A percentile compares a stretch with the other conserved stretches of the same genome.
Conservation (phyloP, 2,797 vertebrate genomes). For the Onychomys leucogaster region DNA sequence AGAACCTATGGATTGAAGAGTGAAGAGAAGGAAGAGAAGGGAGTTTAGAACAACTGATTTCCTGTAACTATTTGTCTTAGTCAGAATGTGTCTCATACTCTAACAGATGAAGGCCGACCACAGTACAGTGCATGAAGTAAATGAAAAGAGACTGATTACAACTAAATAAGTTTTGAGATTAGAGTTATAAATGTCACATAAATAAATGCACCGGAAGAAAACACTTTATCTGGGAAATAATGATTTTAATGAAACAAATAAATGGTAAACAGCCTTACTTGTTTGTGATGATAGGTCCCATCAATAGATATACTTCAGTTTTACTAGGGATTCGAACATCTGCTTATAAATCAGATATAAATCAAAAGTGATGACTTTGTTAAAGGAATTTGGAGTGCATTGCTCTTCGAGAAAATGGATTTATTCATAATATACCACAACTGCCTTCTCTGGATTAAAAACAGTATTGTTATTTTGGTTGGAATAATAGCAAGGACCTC, state of each 20-base stretch:
- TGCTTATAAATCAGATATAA: slow-evolving; percentile 16
- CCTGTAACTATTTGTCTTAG: neutral
- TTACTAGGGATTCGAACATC: slow-evolving; percentile 26
- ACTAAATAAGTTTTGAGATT: slow-evolving; percentile 10
- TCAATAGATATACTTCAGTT: slow-evolving; percentile 1
- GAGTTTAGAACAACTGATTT: neutral
- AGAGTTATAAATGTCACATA: slow-evolving; percentile 50
- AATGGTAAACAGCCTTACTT: neutral
- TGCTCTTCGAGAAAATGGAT: slow-evolving; percentile 18
- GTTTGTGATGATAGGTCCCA: neutral
- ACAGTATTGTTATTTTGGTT: slow-evolving; percentile 39
- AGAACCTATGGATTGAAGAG: neutral
- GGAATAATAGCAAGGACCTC: slow-evolving; percentile 2
- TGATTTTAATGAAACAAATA: slow-evolving; percentile 63
- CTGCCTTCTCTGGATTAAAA: slow-evolving; percentile 2
- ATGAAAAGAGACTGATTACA: slow-evolving; percentile 10
- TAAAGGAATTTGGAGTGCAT: neutral
- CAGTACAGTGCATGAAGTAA: neutral
- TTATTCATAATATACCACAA: slow-evolving; percentile 23
- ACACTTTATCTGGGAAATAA: slow-evolving; percentile 30
- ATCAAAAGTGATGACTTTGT: slow-evolving; percentile 40
- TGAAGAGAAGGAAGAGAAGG: neutral
- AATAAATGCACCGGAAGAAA: slow-evolving; percentile 20
- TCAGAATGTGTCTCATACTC: neutral
- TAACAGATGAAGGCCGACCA: slow-evolving; percentile 29